Conservation (phyloP, 2,888 invertebrate genomes). For the Gastrophysa polygoni region DNA sequence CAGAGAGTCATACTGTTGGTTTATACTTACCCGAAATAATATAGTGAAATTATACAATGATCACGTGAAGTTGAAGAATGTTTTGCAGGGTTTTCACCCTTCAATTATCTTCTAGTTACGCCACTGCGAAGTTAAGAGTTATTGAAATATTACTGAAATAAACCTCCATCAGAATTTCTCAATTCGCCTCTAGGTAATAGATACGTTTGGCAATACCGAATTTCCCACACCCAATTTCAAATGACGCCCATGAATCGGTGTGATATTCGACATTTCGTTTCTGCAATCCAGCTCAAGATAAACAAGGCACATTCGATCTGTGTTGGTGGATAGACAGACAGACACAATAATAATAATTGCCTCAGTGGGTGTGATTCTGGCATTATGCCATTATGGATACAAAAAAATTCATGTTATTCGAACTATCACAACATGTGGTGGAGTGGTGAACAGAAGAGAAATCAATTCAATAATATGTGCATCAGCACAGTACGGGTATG, state of each 20-base stretch:
- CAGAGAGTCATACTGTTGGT: no score
- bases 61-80: no score
- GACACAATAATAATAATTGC: slow-evolving; percentile 1
- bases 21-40: no score
- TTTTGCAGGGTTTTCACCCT: no score
- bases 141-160: no score
- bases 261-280: slow-evolving; percentile 16
- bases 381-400: neutral
- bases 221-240: neutral
- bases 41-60: no score
- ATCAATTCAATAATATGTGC: neutral
- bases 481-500: no score
- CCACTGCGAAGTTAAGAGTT: no score
- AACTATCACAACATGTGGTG: neutral
- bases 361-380: neutral
- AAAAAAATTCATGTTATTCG: neutral
- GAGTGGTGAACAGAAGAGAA: neutral
- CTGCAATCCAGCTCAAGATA: slow-evolving; percentile 14
- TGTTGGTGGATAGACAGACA: slow-evolving; percentile 13
- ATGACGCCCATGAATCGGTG: neutral
- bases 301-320: slow-evolving; percentile 11
- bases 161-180: neutral
- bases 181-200: neutral
- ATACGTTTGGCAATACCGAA: neutral
- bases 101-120: no score